These are phyloP conservation scores for Dromaius novaehollandiae DNA, from an alignment of 2,113 vertebrate genomes.

Conservation along the genomic window DNA sequence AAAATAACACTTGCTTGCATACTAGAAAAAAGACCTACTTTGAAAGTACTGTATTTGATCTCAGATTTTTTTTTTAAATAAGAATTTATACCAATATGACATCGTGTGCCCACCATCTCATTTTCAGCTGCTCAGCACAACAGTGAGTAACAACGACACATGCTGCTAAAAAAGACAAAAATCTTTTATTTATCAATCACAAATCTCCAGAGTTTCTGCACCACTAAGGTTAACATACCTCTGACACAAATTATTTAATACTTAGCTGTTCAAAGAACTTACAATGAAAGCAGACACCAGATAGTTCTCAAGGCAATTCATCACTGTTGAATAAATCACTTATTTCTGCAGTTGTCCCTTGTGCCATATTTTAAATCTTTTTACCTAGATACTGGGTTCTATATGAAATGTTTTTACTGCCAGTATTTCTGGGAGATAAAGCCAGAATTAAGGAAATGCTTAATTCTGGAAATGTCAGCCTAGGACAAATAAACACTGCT, in stretches of 20 bases:
- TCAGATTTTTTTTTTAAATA: not conserved
- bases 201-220: conserved; percentile 1
- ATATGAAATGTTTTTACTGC: not conserved
- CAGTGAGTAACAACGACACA: not conserved
- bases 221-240: conserved; percentile 1
- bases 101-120: not conserved
- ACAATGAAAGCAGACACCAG: not conserved
- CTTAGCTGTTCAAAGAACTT: not conserved
- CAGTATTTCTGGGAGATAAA: not conserved
- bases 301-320: not conserved
- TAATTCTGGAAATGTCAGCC: not conserved
- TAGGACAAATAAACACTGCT: not conserved
- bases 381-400: not conserved
- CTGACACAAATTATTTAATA: conserved; percentile 19
- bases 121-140: not conserved
- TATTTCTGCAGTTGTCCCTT: not conserved
- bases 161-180: not conserved
- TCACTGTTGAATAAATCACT: not conserved
- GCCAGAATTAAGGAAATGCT: not conserved
- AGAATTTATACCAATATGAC: not conserved
- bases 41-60: not conserved
- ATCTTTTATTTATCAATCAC: conserved; percentile 7
- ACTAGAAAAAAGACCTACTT: not conserved
- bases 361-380: not conserved
- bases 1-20: not conserved